Base-by-base conservation (phyloP, 2,797 vertebrate species). In the Lepilemur septentrionalis region DNA sequence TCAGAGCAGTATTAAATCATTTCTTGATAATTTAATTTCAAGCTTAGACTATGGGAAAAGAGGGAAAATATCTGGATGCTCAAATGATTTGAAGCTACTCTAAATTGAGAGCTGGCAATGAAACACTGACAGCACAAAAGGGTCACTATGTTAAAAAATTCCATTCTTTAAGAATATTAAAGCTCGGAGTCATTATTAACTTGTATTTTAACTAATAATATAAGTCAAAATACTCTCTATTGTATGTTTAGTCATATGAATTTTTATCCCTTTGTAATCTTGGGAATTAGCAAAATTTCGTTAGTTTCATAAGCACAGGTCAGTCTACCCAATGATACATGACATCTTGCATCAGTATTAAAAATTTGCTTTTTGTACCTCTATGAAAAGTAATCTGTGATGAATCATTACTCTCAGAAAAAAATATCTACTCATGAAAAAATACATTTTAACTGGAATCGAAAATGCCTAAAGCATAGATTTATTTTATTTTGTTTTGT, bases 401-500 rank as follows among this genome's bases (percentile, higher is more conserved):
- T 63, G 70, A 83, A 81, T 80, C 18, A 80, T 48, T 92, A 72
- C 69, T 91, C 41, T 80, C 35, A 69, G 48, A 46, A 72, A 97
- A 75, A 96, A 79, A 8, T 7, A 67, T 73, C 13, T 72, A 50
- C 15, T 61, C 6, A 38, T 59, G 41, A 94, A 72, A 85, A 52
- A 94, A 32, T 78, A 55, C 9, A 86, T 32, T 61, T 90, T 70
- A 90, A 92, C 30, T 89, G 83, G 15, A 84, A 79, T 80, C 57
- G 6, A 52, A 89, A 46, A 6, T 18, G 5, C 14, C 70, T 10
- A 1, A 93, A 93, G n/a, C 76, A 94, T 89, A 46, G 82, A 92
- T 59, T 97, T 35, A 84, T 82, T 25, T 59, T 92, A 48, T 91
- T 90, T 93, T 88, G 73, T 50, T 83, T 86, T 97, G 63, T 55